Conservation (phyloP, 2,113 vertebrate species). For the Cyanoramphus novaezelandiae region DNA sequence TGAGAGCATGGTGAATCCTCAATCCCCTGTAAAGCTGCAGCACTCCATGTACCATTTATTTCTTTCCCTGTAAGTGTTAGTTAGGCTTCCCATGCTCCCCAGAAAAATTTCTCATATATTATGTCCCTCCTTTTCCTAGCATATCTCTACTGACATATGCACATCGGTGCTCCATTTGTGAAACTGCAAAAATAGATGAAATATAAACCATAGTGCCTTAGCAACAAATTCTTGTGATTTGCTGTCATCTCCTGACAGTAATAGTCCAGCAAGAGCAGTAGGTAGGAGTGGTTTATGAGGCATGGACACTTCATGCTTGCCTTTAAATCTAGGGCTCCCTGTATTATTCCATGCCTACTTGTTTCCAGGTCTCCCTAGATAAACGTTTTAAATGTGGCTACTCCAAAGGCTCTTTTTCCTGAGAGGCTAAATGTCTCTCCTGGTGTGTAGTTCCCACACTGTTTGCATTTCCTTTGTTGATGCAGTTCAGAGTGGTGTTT, state of each 20-base stretch:
- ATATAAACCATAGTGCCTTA: neutral
- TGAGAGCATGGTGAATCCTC: neutral
- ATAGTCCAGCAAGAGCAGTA: neutral
- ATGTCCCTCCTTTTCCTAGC: neutral
- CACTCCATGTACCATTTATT: neutral
- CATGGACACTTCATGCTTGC: neutral
- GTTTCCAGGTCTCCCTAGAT: neutral
- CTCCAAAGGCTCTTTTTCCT: neutral
- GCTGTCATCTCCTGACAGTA: neutral
- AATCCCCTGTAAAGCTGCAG: neutral
- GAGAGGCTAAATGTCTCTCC: neutral
- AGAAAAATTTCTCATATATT: accelerated
- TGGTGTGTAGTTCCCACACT: neutral
- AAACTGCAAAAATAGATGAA: neutral
- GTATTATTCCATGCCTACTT: neutral
- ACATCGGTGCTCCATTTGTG: neutral
- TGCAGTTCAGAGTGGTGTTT: neutral
- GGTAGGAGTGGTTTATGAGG: neutral
- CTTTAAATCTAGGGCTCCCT: neutral
- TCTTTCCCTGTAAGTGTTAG: neutral
- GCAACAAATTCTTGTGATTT: neutral
- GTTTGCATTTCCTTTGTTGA: neutral
- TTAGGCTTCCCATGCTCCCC: neutral
- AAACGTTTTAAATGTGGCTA: neutral
- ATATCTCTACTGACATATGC: neutral